Percentiles rank a stretch among this genome's conserved stretches.
These are phyloP conservation scores for Rhogogaster chlorosoma DNA, from an alignment of 2,888 invertebrate genomes.

Conservation along the genomic window DNA sequence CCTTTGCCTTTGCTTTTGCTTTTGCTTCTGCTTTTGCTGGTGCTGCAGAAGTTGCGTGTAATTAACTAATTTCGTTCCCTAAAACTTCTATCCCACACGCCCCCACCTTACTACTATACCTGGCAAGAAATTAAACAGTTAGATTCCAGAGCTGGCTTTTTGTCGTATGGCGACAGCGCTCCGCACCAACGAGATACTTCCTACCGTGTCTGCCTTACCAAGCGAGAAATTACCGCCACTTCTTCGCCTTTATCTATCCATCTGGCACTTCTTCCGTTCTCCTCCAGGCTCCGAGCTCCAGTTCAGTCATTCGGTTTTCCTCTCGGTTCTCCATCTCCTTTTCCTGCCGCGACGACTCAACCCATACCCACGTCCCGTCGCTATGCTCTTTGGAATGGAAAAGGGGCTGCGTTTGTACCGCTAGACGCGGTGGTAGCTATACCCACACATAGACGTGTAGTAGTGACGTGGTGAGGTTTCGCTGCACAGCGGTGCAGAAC, in stretches of 20 bases:
- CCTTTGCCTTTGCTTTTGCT: not conserved
- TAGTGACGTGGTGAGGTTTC: slow-evolving; percentile 20
- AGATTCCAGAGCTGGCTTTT: slow-evolving; percentile 27
- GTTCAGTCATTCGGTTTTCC: slow-evolving; percentile 27
- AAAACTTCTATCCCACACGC: slow-evolving; percentile 9
- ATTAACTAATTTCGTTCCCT: slow-evolving; percentile 35
- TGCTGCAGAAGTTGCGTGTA: slow-evolving; percentile 19
- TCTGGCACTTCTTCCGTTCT: slow-evolving; percentile 42
- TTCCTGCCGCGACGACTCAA: slow-evolving; percentile 2
- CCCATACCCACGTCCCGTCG: slow-evolving; percentile 1
- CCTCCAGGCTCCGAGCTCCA: not conserved
- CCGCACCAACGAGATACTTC: not conserved
- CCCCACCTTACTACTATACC: not conserved
- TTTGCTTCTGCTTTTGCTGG: not conserved
- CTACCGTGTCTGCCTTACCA: slow-evolving; percentile 9
- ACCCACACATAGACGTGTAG: not conserved
- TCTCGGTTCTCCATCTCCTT: not conserved
- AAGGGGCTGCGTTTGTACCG: slow-evolving; percentile 17
- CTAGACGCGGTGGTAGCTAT: not conserved
- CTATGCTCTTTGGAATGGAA: slow-evolving; percentile 36
- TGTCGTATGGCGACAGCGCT: slow-evolving; percentile 13
- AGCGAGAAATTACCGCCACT: slow-evolving; percentile 50
- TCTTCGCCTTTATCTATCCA: slow-evolving; percentile 48
- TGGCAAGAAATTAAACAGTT: slow-evolving; percentile 45
- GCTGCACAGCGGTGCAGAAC: slow-evolving; percentile 15